Base-by-base conservation (phyloP, 2,113 vertebrate species). In the Lycaon pictus region DNA sequence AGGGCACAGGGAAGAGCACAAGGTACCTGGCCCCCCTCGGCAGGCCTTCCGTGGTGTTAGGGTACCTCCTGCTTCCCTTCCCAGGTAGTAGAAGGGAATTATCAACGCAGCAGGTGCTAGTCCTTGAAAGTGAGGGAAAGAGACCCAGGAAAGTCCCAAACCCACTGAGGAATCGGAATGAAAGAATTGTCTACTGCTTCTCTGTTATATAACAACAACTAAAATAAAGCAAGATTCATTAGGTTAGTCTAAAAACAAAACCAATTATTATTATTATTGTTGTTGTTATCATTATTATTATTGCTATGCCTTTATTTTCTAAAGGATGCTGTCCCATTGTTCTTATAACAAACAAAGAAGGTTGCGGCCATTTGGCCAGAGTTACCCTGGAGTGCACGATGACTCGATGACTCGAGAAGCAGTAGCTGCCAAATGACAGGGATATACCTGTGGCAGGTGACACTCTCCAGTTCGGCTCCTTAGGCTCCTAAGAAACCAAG, bases 161-260 rank as follows among this genome's bases (percentile, higher is more conserved):
- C 20, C 7, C 27, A 79, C 16, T 67, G 23, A 81, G 43, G 23
- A 62, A 92, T 85, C 85, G 88, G n/a, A 71, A 27, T 71, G 80
- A 51, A 94, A 95, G 67, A 83, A 80, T 32, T 32, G 0, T 29
- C 27, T 74, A 88, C 19, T 81, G 32, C 74, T 93, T 95, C 80
- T 93, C 16, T 86, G 56, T 87, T 79, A 69, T 48, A 86, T 89
- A 79, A 71, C 48, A 88, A 35, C 58, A 96, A 90, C 10, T 63
- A 81, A 94, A 87, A 77, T 74, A 56, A 87, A 88, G 63, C 25
- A 81, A 92, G 19, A 62, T 29, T 60, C 29, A 48, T 56, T 85
- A 63, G 51, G 67, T 97, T 77, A 74, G 63, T 37, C 27, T 69
- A n/a, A 91, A 95, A 93, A 51, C 60, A 86, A 96, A 90, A 37